These are phyloP conservation scores for Macaria notata DNA, from an alignment of 2,888 invertebrate species.

Conservation along the genomic window DNA sequence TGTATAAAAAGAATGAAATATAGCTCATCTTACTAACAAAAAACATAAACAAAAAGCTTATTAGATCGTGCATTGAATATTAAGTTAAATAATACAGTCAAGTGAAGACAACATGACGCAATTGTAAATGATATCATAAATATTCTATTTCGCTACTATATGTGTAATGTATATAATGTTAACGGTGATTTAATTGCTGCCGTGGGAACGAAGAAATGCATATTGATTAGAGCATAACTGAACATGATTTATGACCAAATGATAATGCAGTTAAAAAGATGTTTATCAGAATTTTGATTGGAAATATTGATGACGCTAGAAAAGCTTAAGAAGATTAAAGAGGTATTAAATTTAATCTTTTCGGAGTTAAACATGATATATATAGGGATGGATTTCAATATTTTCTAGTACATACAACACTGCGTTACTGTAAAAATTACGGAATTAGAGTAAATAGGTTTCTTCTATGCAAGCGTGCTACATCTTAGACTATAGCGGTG, in stretches of 20 bases:
- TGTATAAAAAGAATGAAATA: conserved; percentile 1
- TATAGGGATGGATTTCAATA: too few relatives aligned
- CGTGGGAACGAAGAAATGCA: conserved; percentile 37
- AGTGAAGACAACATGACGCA: conserved; percentile 23
- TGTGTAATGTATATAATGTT: conserved; percentile 25
- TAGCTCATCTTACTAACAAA: neutral
- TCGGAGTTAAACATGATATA: neutral
- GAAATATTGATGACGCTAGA: conserved; percentile 2
- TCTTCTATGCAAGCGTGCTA: too few relatives aligned
- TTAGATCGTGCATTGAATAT: conserved; percentile 27
- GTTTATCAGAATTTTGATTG: conserved; percentile 28
- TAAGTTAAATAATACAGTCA: conserved; percentile 26
- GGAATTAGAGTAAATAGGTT: too few relatives aligned
- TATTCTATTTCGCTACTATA: conserved; percentile 26
- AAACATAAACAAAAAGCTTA: conserved; percentile 7
- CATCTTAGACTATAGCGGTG: too few relatives aligned
- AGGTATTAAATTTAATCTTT: neutral
- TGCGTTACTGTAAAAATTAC: too few relatives aligned
- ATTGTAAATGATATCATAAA: conserved; percentile 29
- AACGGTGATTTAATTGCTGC: conserved; percentile 36
- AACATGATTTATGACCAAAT: conserved; percentile 33
- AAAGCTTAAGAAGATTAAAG: neutral
- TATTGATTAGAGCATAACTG: conserved; percentile 29
- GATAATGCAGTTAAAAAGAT: conserved; percentile 30
- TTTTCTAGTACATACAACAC: too few relatives aligned